phyloP scores from a whole-genome alignment of 2,797 vertebrate species.

The Bradypus variegatus region DNA sequence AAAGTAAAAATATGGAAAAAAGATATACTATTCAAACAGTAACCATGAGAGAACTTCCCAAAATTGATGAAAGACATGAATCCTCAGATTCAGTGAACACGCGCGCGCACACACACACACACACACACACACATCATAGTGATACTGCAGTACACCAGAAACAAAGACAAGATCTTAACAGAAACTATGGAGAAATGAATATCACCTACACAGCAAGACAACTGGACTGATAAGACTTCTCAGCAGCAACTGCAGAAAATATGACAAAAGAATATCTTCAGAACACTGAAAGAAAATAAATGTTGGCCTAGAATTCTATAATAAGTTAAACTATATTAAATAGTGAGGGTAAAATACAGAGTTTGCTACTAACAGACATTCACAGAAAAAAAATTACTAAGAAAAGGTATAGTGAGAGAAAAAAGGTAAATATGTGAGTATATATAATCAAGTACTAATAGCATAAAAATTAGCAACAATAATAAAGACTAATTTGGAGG shows the following conservation, averaged over 20 bases:
- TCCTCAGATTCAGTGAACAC: conserved; percentile 2
- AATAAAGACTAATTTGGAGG: neutral
- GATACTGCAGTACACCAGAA: neutral
- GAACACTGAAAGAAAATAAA: conserved; percentile 32
- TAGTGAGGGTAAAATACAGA: neutral
- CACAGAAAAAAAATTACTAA: neutral
- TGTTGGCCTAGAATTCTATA: conserved; percentile 13
- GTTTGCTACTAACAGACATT: neutral
- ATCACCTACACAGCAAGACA: neutral
- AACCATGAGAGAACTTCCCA: neutral
- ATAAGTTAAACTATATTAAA: conserved; percentile 5
- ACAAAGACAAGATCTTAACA: conserved; percentile 22
- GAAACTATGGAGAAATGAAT: conserved; percentile 12
- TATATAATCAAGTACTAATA: neutral
- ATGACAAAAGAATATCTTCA: conserved; percentile 13
- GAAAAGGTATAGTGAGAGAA: neutral
- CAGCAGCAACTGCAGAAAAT: conserved; percentile 7
- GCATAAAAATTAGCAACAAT: neutral
- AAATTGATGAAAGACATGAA: neutral
- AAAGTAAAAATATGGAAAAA: neutral
- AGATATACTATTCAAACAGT: neutral
- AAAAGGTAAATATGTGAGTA: neutral
- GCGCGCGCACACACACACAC: neutral
- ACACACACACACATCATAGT: neutral
- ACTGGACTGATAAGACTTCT: neutral